Evolutionary conservation across 2,888 invertebrate genomes (phyloP).

Genomic region (Dicranocentrus wangi): DNA sequence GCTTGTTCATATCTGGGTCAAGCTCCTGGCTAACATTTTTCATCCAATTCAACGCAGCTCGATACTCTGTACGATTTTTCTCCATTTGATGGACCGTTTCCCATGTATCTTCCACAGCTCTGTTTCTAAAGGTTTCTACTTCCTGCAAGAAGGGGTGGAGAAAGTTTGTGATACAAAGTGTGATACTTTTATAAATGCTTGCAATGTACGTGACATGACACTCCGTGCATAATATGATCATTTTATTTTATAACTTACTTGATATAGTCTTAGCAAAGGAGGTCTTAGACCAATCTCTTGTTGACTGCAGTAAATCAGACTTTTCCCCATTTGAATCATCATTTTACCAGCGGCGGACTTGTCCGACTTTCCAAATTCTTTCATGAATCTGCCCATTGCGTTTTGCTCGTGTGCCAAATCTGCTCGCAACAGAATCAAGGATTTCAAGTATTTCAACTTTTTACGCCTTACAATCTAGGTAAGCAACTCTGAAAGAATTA

Average conservation of each 20-base stretch:
- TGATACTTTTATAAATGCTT: too few relatives aligned
- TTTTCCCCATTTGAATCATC: constrained; percentile 88
- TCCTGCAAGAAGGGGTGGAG: constrained; percentile 74
- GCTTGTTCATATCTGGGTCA: constrained; percentile 96
- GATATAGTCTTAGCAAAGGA: constrained; percentile 90
- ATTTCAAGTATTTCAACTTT: not conserved
- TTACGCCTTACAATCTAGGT: not conserved
- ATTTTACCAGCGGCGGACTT: constrained; percentile 88
- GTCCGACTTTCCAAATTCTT: constrained; percentile 91
- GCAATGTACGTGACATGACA: too few relatives aligned
- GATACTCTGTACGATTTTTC: constrained; percentile 93
- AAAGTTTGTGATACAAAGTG: constrained; percentile 21
- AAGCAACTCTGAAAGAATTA: not conserved
- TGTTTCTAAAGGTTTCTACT: constrained; percentile 96
- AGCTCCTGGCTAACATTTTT: constrained; percentile 95
- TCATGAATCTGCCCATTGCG: constrained; percentile 92
- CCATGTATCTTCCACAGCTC: constrained; percentile 94
- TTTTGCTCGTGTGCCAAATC: constrained; percentile 96
- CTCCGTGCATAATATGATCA: not conserved
- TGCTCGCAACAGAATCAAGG: constrained; percentile 73
- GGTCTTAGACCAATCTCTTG: constrained; percentile 90
- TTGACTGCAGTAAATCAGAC: constrained; percentile 91
- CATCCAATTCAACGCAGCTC: constrained; percentile 98
- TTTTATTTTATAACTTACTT: constrained; percentile 76
- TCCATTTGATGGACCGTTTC: constrained; percentile 95